Percentiles rank a stretch among this genome's conserved stretches.
phyloP scores from a whole-genome alignment of 1,140 invertebrate species.

The Liolophura sinensis region DNA sequence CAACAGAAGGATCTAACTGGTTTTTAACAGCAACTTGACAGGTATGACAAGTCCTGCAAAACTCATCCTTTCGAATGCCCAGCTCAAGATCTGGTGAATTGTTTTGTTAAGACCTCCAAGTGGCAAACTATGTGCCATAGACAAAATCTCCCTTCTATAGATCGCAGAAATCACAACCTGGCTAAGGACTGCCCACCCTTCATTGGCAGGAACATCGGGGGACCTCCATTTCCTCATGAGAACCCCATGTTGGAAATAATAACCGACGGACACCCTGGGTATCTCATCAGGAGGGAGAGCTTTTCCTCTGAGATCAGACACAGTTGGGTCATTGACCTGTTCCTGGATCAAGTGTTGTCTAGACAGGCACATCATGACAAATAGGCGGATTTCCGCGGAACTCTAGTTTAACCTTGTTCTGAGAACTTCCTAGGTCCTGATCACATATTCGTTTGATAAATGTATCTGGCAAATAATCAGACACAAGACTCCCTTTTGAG shows the following conservation, averaged over 20 bases:
- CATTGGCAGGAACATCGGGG: conserved; percentile 13
- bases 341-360: conserved; percentile 9
- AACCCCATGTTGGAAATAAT: conserved; percentile 15
- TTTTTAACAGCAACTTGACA: conserved; percentile 23
- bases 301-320: conserved; percentile 6
- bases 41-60: conserved; percentile 17
- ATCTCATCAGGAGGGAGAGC: conserved; percentile 5
- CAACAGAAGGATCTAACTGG: conserved; percentile 14
- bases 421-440: too few species aligned
- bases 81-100: conserved; percentile 17
- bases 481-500: too few species aligned
- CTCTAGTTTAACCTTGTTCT: neutral
- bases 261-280: conserved; percentile 7
- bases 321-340: conserved; percentile 14
- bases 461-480: too few species aligned
- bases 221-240: conserved; percentile 20
- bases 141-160: conserved; percentile 13
- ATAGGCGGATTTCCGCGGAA: neutral
- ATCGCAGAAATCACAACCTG: conserved; percentile 18
- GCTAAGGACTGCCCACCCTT: conserved; percentile 11
- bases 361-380: neutral
- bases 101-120: conserved; percentile 19
- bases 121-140: conserved; percentile 2
- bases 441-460: too few species aligned
- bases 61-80: conserved; percentile 12